These are phyloP conservation scores for Boleophthalmus pectinirostris DNA, from an alignment of 2,113 vertebrate species.

Conservation along the genomic window DNA sequence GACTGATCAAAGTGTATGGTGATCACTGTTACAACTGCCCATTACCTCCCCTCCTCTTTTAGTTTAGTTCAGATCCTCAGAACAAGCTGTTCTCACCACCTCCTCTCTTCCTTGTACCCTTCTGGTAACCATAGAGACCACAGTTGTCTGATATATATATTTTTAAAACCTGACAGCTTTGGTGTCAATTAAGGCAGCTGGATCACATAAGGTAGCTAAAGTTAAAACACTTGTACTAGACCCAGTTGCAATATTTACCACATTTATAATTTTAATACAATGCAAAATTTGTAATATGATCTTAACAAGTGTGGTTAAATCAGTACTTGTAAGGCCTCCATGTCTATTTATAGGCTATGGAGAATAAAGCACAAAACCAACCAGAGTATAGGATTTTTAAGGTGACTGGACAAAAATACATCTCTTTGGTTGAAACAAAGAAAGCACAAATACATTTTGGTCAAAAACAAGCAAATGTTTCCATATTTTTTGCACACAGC, in stretches of 20 bases:
- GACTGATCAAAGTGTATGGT: slow-evolving; percentile 9
- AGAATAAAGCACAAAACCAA: slow-evolving; percentile 13
- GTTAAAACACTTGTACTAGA: slow-evolving; percentile 22
- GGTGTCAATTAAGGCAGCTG: slow-evolving; percentile 52
- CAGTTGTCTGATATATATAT: slow-evolving; percentile 53
- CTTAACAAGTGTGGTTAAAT: neutral
- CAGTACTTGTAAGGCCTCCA: slow-evolving; percentile 3
- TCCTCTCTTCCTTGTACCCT: slow-evolving; percentile 48
- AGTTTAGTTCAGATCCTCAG: slow-evolving; percentile 26
- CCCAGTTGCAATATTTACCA: neutral
- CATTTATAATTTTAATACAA: neutral
- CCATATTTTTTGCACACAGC: slow-evolving; percentile 14
- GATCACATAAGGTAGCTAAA: slow-evolving; percentile 4
- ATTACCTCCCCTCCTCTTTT: slow-evolving; percentile 30
- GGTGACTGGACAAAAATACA: slow-evolving; percentile 37
- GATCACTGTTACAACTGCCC: slow-evolving; percentile 13
- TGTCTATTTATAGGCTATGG: neutral
- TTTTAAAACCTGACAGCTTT: slow-evolving; percentile 45
- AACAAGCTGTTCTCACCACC: slow-evolving; percentile 51
- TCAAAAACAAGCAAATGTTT: slow-evolving; percentile 20
- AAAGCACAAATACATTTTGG: slow-evolving; percentile 56
- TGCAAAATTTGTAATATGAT: neutral
- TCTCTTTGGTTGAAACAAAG: slow-evolving; percentile 64
- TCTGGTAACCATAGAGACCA: slow-evolving; percentile 72
- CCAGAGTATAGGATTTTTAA: slow-evolving; percentile 14